Evolutionary conservation across 1,140 invertebrate genomes (phyloP).

Genomic region (Macrobrachium nipponense): DNA sequence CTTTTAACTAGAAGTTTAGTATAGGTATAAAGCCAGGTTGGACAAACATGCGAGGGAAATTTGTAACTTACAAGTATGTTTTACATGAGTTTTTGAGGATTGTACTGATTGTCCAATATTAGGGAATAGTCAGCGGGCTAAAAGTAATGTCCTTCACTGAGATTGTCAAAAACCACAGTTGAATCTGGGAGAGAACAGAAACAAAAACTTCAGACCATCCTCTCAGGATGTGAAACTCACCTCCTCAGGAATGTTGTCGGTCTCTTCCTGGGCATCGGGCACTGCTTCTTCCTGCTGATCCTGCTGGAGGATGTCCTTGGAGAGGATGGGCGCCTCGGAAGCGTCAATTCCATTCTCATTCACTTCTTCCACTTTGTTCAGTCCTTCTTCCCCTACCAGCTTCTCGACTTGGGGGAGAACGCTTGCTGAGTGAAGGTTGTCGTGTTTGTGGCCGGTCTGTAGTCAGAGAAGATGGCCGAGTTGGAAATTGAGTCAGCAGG

Average conservation of each 20-base stretch:
- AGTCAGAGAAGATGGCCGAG: background rate
- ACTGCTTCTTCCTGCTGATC: background rate
- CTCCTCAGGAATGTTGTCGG: background rate
- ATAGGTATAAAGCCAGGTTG: background rate
- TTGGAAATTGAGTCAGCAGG: background rate
- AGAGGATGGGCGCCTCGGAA: background rate
- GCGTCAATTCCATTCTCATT: background rate
- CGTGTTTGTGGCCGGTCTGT: background rate
- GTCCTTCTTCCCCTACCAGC: background rate
- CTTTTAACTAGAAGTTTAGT: background rate
- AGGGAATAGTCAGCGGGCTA: too few species aligned
- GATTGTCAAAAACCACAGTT: too few species aligned
- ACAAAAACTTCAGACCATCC: background rate
- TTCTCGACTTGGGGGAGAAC: background rate
- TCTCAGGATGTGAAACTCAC: background rate
- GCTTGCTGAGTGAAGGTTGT: background rate
- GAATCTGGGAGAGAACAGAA: too few species aligned
- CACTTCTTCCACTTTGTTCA: slow-evolving; percentile 7
- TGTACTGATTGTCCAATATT: too few species aligned
- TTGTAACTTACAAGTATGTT: too few species aligned
- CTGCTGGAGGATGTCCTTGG: background rate
- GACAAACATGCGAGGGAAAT: too few species aligned
- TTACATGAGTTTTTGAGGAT: too few species aligned
- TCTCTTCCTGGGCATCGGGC: background rate
- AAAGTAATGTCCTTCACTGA: too few species aligned